Conservation (phyloP, 2,797 vertebrate genomes). For the Parotocinclus haroldoi region DNA sequence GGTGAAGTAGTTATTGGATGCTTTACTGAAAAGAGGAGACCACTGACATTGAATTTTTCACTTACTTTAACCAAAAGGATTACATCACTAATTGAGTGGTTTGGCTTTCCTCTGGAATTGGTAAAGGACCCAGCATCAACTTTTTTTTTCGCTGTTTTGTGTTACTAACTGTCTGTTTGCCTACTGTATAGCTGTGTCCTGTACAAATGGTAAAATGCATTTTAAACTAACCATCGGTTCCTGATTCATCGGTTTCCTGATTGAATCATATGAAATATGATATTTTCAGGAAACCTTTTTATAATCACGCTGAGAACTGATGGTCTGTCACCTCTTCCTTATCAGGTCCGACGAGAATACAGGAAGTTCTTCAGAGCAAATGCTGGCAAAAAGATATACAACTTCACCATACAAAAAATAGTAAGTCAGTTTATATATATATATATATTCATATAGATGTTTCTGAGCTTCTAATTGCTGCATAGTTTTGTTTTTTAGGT, state of each 20-base stretch:
- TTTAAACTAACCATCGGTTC: neutral
- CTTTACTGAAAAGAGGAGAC: conserved; percentile 1
- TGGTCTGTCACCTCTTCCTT: conserved; percentile 47
- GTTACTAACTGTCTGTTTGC: conserved; percentile 31
- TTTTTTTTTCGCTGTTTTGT: conserved; percentile 24
- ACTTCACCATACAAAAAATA: conserved; percentile 92
- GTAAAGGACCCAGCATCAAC: neutral
- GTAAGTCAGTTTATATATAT: conserved; percentile 70
- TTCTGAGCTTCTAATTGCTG: neutral
- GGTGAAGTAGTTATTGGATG: conserved; percentile 16
- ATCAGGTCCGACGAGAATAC: conserved; percentile 93
- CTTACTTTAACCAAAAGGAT: conserved; percentile 5
- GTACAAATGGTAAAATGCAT: neutral
- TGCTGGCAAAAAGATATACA: conserved; percentile 94
- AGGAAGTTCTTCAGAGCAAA: conserved; percentile 97
- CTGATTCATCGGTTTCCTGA: neutral
- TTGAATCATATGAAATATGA: neutral
- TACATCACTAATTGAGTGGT: conserved; percentile 1
- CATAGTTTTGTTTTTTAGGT: neutral
- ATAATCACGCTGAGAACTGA: conserved; percentile 1
- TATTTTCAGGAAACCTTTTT: neutral
- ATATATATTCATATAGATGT: too few species aligned
- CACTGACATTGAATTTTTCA: neutral
- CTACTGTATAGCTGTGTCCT: conserved; percentile 16
- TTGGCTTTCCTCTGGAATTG: neutral